Evolutionary conservation across 2,113 vertebrate genomes (phyloP), one percentile per base, ranked within the genome.

Genomic region (Xiphias gladius): DNA sequence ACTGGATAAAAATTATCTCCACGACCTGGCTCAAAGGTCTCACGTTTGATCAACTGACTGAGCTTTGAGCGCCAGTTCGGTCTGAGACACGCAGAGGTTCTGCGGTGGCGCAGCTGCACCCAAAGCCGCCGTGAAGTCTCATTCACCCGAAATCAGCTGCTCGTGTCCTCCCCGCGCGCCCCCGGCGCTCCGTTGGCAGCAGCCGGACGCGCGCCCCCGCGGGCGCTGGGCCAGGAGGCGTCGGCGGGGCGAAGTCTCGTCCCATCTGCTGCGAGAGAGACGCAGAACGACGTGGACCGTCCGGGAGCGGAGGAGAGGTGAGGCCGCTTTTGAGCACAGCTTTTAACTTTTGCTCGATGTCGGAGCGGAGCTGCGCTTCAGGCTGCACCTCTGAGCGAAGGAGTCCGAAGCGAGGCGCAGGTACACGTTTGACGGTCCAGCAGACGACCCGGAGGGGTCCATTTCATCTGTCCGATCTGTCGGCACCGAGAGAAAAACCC

Each of bases 291-390:
- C 77, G 80, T 79, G 74, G 79, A 83, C 72, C 4, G 39, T 66
- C 37, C 59, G 1, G 30, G 68, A 86, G 28, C 73, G 19, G 41
- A 35, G 59, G 28, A 77, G 84, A 91, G 90, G 90, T 91, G 80
- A 88, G 89, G 76, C 4, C 26, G 24, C 55, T 2, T 32, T 67
- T 75, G 76, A 48, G 79, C 50, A 58, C 76, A 24, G 8, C 22
- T 28, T 59, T 59, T 26, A 9, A 20, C 11, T 46, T 62, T 22
- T 20, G 10, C 5, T 55, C 10, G 5, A 1, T 10, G 9, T 9
- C 37, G 37, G 37, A 39, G 9, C 37, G 5, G 7, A 9, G 37
- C 37, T 39, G 37, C 5, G 7, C 7, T 7, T 39, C 37, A 39
- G 37, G 9, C 32, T 35, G 32, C 32, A 35, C 32, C 6, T 35